Evolutionary conservation across 30 jellyfish, hydroid and myxozoan species (phyloP).

Genomic region (Aurelia aurita): DNA sequence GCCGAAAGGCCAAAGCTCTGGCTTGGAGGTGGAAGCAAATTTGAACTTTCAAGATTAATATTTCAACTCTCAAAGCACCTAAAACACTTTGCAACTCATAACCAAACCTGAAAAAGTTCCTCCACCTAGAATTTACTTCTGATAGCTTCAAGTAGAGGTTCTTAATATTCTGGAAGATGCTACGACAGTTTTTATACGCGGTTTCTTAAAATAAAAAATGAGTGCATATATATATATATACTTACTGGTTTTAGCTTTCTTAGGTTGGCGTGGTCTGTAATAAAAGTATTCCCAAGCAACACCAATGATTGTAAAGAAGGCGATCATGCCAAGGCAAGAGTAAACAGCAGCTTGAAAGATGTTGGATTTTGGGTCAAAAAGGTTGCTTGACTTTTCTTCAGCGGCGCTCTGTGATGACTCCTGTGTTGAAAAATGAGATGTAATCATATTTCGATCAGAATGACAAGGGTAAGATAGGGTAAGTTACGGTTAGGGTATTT

Average conservation of each 20-base stretch:
- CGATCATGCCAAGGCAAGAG: conserved; percentile 93
- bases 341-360: conserved; percentile 92
- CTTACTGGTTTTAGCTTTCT: conserved; percentile 84
- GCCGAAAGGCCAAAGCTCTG: too few relatives aligned
- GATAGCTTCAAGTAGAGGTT: background rate
- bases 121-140: background rate
- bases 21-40: too few relatives aligned
- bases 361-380: conserved; percentile 85
- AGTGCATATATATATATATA: background rate
- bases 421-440: conserved; percentile 24
- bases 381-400: conserved; percentile 91
- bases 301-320: conserved; percentile 81
- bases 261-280: conserved; percentile 95
- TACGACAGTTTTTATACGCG: too few relatives aligned
- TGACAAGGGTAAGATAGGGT: too few relatives aligned
- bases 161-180: too few relatives aligned
- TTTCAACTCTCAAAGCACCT: too few relatives aligned
- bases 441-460: too few relatives aligned
- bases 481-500: too few relatives aligned
- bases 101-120: too few relatives aligned
- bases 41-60: too few relatives aligned
- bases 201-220: too few relatives aligned
- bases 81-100: too few relatives aligned
- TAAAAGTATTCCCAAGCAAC: conserved; percentile 96
- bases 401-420: conserved; percentile 94